Evolutionary conservation across 2,797 vertebrate species (phyloP), one percentile per base, ranked within the genome.

Genomic region (Myotis planiceps): DNA sequence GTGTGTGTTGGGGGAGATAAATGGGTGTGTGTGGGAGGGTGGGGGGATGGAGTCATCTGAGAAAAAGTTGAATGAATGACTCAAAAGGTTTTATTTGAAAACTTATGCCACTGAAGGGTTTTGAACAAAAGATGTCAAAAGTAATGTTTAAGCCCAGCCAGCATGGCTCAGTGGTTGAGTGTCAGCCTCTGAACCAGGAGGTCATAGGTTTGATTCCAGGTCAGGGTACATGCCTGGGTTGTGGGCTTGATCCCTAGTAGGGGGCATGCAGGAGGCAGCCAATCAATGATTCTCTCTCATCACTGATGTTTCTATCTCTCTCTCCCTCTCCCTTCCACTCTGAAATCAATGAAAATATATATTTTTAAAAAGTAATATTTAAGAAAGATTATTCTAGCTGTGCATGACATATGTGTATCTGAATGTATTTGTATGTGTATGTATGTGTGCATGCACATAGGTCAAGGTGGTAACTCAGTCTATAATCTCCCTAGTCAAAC

Each of bases 31-130:
- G 47, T 5, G 45, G 6, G 68, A 23, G 21, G 6, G 0, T 3
- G 18, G 18, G n/a, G 15, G 15, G 6, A 2, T 25, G 14, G 14
- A 45, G 27, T 53, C 69, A 90, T 39, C 1, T 47, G 47, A 88
- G 63, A 94, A 78, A 72, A 72, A 21, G 18, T 21, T 82, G 34
- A 95, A 25, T 74, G 32, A 79, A 18, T 89, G 42, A 47, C 53
- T 95, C 71, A 23, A 89, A 49, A n/a, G 10, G 7, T 63, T 81
- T 68, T 42, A 78, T 85, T 7, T 90, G 66, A 82, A 92, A 94
- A 85, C 19, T 58, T 81, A 51, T 2, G 37, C 16, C 3, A 27
- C 34, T 51, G 25, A 55, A 72, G 14, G 18, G 12, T 74, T 96
- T 72, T 68, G 23, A 29, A 71, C 23, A 82, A 94, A 85, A 66